Percentiles rank a stretch among this genome's conserved stretches.
Evolutionary conservation across 2,113 vertebrate species (phyloP).

Genomic region (Astur gentilis): DNA sequence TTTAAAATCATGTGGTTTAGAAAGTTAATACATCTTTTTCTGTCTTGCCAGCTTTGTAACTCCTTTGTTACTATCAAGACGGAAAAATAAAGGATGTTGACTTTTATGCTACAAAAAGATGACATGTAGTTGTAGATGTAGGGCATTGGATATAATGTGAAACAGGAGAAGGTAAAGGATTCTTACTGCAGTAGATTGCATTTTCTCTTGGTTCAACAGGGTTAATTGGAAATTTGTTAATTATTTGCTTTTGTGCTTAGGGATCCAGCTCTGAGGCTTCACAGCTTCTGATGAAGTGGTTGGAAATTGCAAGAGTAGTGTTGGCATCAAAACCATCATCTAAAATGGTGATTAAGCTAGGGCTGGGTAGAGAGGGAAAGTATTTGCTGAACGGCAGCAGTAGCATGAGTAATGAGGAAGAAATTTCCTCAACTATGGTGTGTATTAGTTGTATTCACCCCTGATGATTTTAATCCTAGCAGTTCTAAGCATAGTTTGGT

Average conservation of each 20-base stretch:
- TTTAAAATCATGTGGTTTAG: background rate
- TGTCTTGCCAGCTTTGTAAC: background rate
- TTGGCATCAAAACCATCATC: background rate
- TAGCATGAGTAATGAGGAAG: background rate
- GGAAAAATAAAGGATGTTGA: background rate
- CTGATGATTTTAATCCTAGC: background rate
- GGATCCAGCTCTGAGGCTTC: background rate
- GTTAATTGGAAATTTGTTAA: background rate
- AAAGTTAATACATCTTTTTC: background rate
- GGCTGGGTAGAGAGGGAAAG: background rate
- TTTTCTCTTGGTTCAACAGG: background rate
- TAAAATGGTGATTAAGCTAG: background rate
- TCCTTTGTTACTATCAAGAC: background rate
- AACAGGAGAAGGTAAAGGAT: background rate
- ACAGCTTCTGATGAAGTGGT: background rate
- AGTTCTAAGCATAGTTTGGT: background rate
- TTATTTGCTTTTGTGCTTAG: background rate
- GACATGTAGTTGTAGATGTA: background rate
- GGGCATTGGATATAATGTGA: background rate
- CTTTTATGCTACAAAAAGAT: background rate
- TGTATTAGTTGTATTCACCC: background rate
- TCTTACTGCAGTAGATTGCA: background rate
- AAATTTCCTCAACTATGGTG: background rate
- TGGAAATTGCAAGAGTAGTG: background rate
- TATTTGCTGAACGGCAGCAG: background rate